Evolutionary conservation across 2,888 invertebrate genomes (phyloP).

Genomic region (Pasiphila rectangulata): DNA sequence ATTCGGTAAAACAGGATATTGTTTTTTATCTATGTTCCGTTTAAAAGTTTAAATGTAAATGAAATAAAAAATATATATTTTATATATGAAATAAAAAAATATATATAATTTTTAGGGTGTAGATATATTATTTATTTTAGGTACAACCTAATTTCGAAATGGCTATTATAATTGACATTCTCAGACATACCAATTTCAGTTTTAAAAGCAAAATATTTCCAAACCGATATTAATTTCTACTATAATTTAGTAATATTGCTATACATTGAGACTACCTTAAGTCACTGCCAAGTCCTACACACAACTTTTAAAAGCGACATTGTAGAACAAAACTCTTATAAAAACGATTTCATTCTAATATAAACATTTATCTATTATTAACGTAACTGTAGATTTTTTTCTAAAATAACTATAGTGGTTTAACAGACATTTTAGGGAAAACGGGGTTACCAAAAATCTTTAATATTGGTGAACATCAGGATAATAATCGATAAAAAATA

Average conservation of each 20-base stretch:
- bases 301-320: constrained; percentile 44
- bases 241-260: constrained; percentile 55
- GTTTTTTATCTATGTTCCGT: too few species aligned
- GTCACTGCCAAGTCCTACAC: constrained; percentile 44
- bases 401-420: constrained; percentile 8
- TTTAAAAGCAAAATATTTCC: constrained; percentile 34
- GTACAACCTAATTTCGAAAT: too few species aligned
- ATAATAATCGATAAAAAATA: neutral
- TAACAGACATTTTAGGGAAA: too few species aligned
- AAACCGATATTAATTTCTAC: constrained; percentile 70
- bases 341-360: constrained; percentile 36
- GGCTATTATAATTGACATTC: too few species aligned
- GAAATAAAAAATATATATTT: neutral
- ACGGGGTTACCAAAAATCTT: too few species aligned
- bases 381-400: constrained; percentile 9
- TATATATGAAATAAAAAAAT: neutral
- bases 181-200: too few species aligned
- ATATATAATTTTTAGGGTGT: too few species aligned
- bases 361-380: constrained; percentile 35
- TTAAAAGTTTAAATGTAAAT: too few species aligned
- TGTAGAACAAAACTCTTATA: constrained; percentile 29
- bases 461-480: too few species aligned
- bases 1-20: too few species aligned
- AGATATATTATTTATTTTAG: too few species aligned
- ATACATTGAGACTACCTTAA: constrained; percentile 65